Evolutionary conservation across 2,888 invertebrate genomes (phyloP), one percentile per base, ranked within the genome.

Genomic region (Ophion costatus): DNA sequence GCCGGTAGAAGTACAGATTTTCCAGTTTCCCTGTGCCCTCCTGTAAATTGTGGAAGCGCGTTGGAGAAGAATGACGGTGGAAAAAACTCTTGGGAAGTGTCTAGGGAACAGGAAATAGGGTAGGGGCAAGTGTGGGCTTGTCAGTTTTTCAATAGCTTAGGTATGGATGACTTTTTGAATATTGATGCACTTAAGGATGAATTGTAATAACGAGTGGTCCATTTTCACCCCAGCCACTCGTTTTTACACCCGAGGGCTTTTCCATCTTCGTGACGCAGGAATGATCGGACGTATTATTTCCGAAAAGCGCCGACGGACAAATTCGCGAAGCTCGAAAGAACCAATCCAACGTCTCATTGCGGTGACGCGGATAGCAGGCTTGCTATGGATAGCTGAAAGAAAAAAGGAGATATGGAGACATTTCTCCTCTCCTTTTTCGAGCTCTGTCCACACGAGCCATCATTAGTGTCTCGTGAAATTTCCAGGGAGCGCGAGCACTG

Each of bases 391-490:
- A 75, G 20, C 78, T 70, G 61, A 80, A 61, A 71, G 64, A 76
- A 45, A 71, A 20, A 71, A 76, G 29, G 59, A 29, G 56, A 11
- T 59, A 14, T 59, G 20, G 56, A 67, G 51, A 76, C 17, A 56
- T 56, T 33, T 5, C 38, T 64, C 17, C 20, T 78, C 73, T 42
- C 38, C 56, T 71, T 33, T 74, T 77, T 77, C 59, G 63, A 9
- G 56, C 61, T 79, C 79, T 69, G 83, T 86, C 76, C 79, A 63
- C 75, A 42, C 64, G 29, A n/a, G 63, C 64, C 75, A 70, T 87
- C 86, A 84, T 87, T 87, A 87, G 84, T 83, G 84, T 82, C 84
- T 79, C 82, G 84, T 70, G 69, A 81, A 84, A 86, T 84, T 82
- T 80, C 78, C 63, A 82, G 78, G 45, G 81, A 79, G 80, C 74